Evolutionary conservation across 2,888 invertebrate species (phyloP), one percentile per base, ranked within the genome.

Genomic region (Ferdinandea cuprea): DNA sequence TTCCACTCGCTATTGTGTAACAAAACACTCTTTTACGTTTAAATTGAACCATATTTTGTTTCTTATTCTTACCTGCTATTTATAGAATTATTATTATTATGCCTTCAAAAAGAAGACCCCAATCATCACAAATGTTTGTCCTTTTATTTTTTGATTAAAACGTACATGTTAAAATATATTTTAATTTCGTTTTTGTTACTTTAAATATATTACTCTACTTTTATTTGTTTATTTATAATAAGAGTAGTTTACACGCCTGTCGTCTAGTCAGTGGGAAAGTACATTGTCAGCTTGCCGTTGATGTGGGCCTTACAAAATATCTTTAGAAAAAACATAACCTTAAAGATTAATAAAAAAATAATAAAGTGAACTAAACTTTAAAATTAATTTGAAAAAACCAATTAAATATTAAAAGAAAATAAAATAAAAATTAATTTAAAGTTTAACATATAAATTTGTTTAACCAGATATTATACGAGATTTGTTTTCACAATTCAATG

Each of bases 281-380:
- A 91, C 91, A 91, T 89, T 89, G 92, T 92, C 93, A 93, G 93
- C 93, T 93, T 93, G 93, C 93, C 93, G 93, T 93, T 93, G 93
- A 93, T 93, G 93, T 93, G 92, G 93, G 92, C 93, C 93, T 90
- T 88, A 90, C 90, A 87, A 80, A 73, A 72, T 54, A 65, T 61
- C 48, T 61, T 54, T 68, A 78, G 73, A 42, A 63, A 63, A 78
- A 72, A 76, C 21, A 71, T 73, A 58, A 72, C 59, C 76, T 73
- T 65, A 77, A 77, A 66, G 15, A 65, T 13, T 56, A 56, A 58
- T 37, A 61, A 59, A 58, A 69, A 56, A 66, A 44, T 71, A 61
- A 63, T 74, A 54, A 54, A 35, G 42, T 66, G 50, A 68, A 74
- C 71, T 85, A 83, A 85, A 77, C 74, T 76, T 79, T 79, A 85